These are phyloP conservation scores for Ornithorhynchus anatinus DNA, from an alignment of 2,113 vertebrate genomes.

Conservation along the genomic window DNA sequence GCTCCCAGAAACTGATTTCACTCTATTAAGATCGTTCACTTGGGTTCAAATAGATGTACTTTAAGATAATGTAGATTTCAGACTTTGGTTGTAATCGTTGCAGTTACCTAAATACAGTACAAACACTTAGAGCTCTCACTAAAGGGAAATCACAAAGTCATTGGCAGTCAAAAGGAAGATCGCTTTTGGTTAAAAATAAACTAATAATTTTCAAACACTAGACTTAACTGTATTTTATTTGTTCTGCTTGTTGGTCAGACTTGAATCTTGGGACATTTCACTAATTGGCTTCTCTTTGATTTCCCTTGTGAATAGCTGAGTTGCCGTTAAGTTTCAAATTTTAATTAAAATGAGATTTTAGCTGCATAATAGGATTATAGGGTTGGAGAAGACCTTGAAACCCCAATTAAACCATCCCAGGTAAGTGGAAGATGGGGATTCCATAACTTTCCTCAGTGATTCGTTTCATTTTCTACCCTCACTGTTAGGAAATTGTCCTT, in stretches of 20 bases:
- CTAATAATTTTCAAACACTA: not conserved
- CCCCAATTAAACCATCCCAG: not conserved
- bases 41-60: no score
- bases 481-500: not conserved
- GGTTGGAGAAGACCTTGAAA: no score
- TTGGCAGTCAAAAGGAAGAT: not conserved
- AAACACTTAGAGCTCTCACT: no score
- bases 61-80: no score
- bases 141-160: no score
- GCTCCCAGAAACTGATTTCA: no score
- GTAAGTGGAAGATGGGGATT: not conserved
- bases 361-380: not conserved
- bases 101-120: no score
- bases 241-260: not conserved
- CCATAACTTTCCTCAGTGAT: not conserved
- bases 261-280: not conserved
- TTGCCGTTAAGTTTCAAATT: not conserved
- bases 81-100: no score
- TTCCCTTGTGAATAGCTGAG: not conserved
- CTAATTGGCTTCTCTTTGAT: not conserved
- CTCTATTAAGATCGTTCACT: no score
- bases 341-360: not conserved
- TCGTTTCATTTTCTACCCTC: not conserved
- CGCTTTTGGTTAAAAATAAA: not conserved
- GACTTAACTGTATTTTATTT: not conserved